phyloP scores from a whole-genome alignment of 2,888 invertebrate genomes.

The Halictus quadricinctus region DNA sequence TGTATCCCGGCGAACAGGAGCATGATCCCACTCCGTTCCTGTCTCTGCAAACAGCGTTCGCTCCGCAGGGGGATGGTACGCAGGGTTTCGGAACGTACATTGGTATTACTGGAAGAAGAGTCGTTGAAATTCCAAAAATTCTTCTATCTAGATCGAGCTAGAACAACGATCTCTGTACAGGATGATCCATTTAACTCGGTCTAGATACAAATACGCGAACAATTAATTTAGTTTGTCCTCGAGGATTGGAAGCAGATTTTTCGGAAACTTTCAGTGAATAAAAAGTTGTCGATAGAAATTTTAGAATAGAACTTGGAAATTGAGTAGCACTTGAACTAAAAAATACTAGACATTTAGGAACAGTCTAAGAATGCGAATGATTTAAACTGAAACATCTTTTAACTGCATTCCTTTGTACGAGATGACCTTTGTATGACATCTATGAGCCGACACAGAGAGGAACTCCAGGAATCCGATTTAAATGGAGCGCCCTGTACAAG shows the following conservation, averaged over 20 bases:
- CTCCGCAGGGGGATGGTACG: conserved; percentile 89
- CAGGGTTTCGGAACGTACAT: conserved; percentile 84
- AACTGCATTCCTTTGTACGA: too few relatives aligned
- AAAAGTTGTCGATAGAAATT: too few relatives aligned
- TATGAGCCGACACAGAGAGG: too few relatives aligned
- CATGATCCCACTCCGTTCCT: conserved; percentile 83
- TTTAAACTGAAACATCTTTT: too few relatives aligned
- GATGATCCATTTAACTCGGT: neutral
- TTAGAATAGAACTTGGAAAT: too few relatives aligned
- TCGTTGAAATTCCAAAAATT: neutral
- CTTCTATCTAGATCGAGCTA: neutral
- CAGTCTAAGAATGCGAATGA: too few relatives aligned
- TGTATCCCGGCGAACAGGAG: conserved; percentile 85
- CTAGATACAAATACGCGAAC: neutral
- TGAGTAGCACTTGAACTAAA: too few relatives aligned
- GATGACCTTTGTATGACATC: too few relatives aligned
- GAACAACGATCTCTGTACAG: neutral
- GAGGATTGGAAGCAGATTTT: too few relatives aligned
- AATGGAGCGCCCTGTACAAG: neutral
- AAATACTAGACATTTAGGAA: too few relatives aligned
- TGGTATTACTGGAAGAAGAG: conserved; percentile 62
- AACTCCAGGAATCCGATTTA: neutral
- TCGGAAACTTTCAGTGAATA: too few relatives aligned
- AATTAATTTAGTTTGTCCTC: neutral
- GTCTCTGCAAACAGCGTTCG: conserved; percentile 84